Percentiles rank a stretch among this genome's conserved stretches.
phyloP scores from a whole-genome alignment of 2,888 invertebrate genomes.

The Drosophila longiperda region DNA sequence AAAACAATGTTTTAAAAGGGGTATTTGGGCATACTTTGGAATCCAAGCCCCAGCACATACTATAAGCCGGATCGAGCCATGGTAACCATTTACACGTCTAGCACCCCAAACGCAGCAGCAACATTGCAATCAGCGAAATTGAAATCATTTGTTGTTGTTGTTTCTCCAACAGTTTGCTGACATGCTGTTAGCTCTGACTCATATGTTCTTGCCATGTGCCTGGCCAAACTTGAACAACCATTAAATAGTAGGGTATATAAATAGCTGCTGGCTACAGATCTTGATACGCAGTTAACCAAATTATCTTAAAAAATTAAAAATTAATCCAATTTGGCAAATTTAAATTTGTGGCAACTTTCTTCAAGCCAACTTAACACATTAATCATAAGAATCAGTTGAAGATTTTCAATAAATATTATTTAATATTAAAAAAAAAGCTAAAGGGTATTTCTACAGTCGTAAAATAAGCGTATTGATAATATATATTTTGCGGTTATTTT shows the following conservation, averaged over 20 bases:
- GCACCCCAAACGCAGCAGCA: slow-evolving; percentile 23
- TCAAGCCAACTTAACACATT: no score
- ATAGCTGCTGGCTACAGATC: slow-evolving; percentile 17
- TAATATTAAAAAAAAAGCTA: background rate
- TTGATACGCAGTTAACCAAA: background rate
- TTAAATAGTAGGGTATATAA: slow-evolving; percentile 18
- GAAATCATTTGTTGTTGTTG: slow-evolving; percentile 64
- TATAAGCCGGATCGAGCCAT: slow-evolving; percentile 61
- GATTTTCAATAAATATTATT: background rate
- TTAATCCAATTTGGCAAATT: background rate
- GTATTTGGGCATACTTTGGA: slow-evolving; percentile 74
- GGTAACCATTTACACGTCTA: slow-evolving; percentile 52
- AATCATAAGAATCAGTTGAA: background rate
- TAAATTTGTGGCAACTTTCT: background rate
- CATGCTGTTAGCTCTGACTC: slow-evolving; percentile 57
- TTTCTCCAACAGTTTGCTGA: slow-evolving; percentile 32
- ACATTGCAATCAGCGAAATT: slow-evolving; percentile 73
- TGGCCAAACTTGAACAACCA: slow-evolving; percentile 45
- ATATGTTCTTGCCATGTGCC: slow-evolving; percentile 46
- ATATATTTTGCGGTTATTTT: slow-evolving; percentile 32
- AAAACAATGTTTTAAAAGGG: slow-evolving; percentile 70
- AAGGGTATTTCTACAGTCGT: slow-evolving; percentile 43
- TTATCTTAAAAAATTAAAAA: background rate
- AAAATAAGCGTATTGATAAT: background rate
- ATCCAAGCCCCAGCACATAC: slow-evolving; percentile 57